phyloP scores from a whole-genome alignment of 2,113 vertebrate genomes.

The Nansenia antarctica region DNA sequence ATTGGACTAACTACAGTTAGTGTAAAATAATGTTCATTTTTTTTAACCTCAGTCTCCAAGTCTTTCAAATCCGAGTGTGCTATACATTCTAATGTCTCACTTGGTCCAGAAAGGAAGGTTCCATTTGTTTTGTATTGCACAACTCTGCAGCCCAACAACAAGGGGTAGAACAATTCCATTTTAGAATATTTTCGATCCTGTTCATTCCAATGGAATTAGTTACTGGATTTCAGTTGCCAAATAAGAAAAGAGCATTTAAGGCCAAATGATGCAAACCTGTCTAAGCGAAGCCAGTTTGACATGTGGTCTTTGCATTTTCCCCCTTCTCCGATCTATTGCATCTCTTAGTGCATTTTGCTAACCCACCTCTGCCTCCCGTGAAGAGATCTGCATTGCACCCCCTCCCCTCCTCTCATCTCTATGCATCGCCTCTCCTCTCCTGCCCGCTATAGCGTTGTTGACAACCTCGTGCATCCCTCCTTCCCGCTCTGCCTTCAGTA shows the following conservation, averaged over 20 bases:
- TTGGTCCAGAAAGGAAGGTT: slow-evolving; percentile 13
- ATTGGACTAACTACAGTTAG: background rate
- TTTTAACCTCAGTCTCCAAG: slow-evolving; percentile 11
- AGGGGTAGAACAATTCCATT: slow-evolving; percentile 15
- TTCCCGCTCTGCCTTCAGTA: slow-evolving; percentile 76
- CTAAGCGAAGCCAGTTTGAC: slow-evolving; percentile 75
- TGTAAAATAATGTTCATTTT: slow-evolving; percentile 19
- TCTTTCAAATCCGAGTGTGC: slow-evolving; percentile 27
- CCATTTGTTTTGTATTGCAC: background rate
- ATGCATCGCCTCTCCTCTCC: slow-evolving; percentile 69
- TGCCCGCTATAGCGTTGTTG: slow-evolving; percentile 66
- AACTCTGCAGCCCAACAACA: slow-evolving; percentile 29
- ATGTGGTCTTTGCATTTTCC: slow-evolving; percentile 78
- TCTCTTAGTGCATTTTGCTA: slow-evolving; percentile 80
- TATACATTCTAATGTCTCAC: no score
- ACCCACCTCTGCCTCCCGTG: slow-evolving; percentile 64
- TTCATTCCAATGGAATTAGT: background rate
- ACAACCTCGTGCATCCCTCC: slow-evolving; percentile 71
- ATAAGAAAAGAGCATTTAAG: slow-evolving; percentile 2
- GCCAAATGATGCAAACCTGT: slow-evolving; percentile 32
- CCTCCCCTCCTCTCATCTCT: slow-evolving; percentile 57
- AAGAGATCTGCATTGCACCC: slow-evolving; percentile 73
- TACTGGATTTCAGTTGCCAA: slow-evolving; percentile 24
- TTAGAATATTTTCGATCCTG: background rate
- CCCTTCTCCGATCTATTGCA: slow-evolving; percentile 67